Evolutionary conservation across 2,113 vertebrate species (phyloP).

Genomic region (western clawed frog (Xenopus tropicalis)): DNA sequence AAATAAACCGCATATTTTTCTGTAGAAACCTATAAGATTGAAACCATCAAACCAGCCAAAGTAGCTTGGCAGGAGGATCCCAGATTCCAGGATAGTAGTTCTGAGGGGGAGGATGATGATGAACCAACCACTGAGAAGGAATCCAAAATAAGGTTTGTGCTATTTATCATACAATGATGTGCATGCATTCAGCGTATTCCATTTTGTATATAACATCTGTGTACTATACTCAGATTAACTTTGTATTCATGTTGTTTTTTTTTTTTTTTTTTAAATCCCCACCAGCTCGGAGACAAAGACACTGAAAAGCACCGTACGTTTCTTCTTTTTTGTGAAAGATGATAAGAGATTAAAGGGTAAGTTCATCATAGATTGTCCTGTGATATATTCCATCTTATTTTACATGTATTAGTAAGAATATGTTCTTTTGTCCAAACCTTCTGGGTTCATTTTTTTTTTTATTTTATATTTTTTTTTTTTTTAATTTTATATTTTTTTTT

Average conservation of each 20-base stretch:
- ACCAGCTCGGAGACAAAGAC: conserved; percentile 56
- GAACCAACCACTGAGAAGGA: conserved; percentile 41
- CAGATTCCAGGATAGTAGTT: conserved; percentile 84
- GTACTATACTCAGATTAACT: too few relatives aligned
- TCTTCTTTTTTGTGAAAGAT: conserved; percentile 79
- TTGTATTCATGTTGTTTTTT: too few relatives aligned
- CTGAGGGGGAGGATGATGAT: conserved; percentile 71
- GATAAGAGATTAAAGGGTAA: conserved; percentile 79
- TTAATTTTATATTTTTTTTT: background rate
- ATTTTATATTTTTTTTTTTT: background rate
- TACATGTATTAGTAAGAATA: background rate
- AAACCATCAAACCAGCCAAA: conserved; percentile 64
- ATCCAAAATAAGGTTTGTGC: conserved; percentile 59
- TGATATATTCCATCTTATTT: background rate
- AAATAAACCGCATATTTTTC: too few relatives aligned
- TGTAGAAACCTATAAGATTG: conserved; percentile 67
- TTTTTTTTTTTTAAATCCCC: background rate
- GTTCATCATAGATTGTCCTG: background rate
- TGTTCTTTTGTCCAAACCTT: background rate
- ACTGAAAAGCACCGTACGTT: conserved; percentile 49
- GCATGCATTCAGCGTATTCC: background rate
- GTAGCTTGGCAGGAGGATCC: conserved; percentile 76
- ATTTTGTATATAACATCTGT: too few relatives aligned
- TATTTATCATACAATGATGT: background rate
- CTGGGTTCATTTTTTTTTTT: background rate